A percentile compares a stretch with the other conserved stretches of the same genome.
Conservation (phyloP, 2,797 vertebrate genomes). For the Melopsittacus undulatus region DNA sequence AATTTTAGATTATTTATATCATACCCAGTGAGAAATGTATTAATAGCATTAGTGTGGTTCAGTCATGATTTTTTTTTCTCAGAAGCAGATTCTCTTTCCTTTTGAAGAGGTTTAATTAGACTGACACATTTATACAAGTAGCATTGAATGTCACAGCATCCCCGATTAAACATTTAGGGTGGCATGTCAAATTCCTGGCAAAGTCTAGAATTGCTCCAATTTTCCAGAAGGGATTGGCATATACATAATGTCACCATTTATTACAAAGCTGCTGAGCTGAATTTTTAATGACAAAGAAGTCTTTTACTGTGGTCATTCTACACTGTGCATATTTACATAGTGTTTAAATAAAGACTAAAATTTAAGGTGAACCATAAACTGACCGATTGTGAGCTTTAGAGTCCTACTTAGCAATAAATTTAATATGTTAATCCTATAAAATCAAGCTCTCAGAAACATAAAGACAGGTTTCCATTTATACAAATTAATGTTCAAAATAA, state of each 20-base stretch:
- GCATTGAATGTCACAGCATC: conserved; percentile 30
- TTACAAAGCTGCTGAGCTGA: conserved; percentile 31
- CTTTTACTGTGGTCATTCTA: background rate
- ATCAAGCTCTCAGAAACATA: background rate
- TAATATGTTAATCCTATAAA: background rate
- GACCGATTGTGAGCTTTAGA: background rate
- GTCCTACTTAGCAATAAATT: background rate
- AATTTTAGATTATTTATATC: conserved; percentile 49
- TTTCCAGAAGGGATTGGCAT: conserved; percentile 43
- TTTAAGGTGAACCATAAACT: background rate
- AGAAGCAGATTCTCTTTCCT: background rate
- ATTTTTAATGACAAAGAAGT: conserved; percentile 37
- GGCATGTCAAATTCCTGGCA: conserved; percentile 42
- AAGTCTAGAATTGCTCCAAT: conserved; percentile 18
- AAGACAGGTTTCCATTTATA: background rate
- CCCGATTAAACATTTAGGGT: conserved; percentile 40
- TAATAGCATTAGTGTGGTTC: background rate
- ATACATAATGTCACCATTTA: conserved; percentile 22
- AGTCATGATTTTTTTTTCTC: background rate
- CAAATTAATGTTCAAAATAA: background rate
- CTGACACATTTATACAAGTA: conserved; percentile 20
- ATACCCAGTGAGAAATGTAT: conserved; percentile 2
- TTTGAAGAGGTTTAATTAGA: conserved; percentile 8
- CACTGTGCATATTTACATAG: background rate
- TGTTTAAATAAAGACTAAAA: conserved; percentile 10